Evolutionary conservation across 2,797 vertebrate genomes (phyloP).

Genomic region (Megaceryle alcyon): DNA sequence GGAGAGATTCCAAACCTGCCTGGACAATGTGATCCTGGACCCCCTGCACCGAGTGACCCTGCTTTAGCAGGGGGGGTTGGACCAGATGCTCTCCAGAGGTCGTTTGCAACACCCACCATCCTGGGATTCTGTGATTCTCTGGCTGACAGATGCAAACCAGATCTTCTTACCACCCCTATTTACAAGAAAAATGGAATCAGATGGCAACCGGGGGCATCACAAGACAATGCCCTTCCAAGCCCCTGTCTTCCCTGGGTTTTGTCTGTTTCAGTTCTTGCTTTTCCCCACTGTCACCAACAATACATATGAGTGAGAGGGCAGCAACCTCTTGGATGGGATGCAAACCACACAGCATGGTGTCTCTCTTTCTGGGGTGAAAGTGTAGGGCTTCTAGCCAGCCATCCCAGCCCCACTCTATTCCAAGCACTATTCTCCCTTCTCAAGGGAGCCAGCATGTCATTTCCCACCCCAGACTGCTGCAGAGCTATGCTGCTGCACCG

Average conservation of each 20-base stretch:
- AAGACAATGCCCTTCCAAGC: neutral
- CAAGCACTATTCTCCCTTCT: neutral
- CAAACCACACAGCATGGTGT: accelerated
- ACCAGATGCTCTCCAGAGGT: neutral
- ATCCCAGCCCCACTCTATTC: neutral
- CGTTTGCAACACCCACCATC: neutral
- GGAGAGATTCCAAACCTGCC: neutral
- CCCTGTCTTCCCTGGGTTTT: neutral
- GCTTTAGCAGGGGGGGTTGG: neutral
- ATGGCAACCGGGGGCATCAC: neutral
- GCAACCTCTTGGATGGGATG: neutral
- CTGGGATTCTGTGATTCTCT: neutral
- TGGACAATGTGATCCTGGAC: no score
- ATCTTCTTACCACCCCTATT: neutral
- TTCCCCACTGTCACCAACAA: neutral
- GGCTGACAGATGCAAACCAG: neutral
- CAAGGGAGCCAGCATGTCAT: accelerated
- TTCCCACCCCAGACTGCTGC: neutral
- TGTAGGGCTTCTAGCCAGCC: neutral
- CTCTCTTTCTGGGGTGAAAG: neutral
- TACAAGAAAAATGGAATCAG: neutral
- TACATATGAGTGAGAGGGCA: neutral
- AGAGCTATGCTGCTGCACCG: neutral
- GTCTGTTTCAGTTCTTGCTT: neutral
- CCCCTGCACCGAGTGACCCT: neutral